Base-by-base conservation (phyloP, 1,140 invertebrate species). In the Paraescarpia echinospica region DNA sequence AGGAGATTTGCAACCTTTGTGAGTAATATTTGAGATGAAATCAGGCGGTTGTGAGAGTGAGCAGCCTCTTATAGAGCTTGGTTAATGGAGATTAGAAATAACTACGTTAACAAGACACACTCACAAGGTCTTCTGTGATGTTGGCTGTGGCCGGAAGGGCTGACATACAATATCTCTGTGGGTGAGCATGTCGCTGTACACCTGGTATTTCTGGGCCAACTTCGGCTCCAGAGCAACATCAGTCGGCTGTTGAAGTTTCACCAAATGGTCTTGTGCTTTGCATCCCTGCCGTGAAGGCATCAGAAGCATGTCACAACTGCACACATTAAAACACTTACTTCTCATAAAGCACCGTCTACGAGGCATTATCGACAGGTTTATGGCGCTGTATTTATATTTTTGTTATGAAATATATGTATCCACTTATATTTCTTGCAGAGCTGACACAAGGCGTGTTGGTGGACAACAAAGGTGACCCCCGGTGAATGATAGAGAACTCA, bases 171-270 rank as follows among this genome's bases (percentile, higher is more conserved):
- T 94, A 91, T 96, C 95, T 91, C 95, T 93, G 91, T 95, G 95
- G 31, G 95, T 93, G 34, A 96, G 94, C 41, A 96, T 93, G 93
- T 96, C 95, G 91, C 95, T 94, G 89, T 95, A 95, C 14, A 96
- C 94, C 91, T 89, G 51, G 33, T 92, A 34, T 93, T 92, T 92
- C 41, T 77, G 48, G 12, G 33, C 33, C 31, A 92, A 22, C 93
- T 91, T 77, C 94, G 93, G 89, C 48, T 92, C 92, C 35, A 35
- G n/a, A 34, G 41, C 77, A 48, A 8, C 93, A 35, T 93, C 92
- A 33, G 94, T 93, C 4, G 91, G n/a, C 33, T 51, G 33, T 92
- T 48, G 51, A 31, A 94, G 22, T 89, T 94, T 94, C 35, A 96
- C 94, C 35, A 96, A 94, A 92, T 96, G 95, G 93, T 96, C 95